A percentile compares a stretch with the other conserved stretches of the same genome.
These are phyloP conservation scores for Acrobeloides nanus DNA, from an alignment of 2,888 invertebrate species.

Conservation along the genomic window DNA sequence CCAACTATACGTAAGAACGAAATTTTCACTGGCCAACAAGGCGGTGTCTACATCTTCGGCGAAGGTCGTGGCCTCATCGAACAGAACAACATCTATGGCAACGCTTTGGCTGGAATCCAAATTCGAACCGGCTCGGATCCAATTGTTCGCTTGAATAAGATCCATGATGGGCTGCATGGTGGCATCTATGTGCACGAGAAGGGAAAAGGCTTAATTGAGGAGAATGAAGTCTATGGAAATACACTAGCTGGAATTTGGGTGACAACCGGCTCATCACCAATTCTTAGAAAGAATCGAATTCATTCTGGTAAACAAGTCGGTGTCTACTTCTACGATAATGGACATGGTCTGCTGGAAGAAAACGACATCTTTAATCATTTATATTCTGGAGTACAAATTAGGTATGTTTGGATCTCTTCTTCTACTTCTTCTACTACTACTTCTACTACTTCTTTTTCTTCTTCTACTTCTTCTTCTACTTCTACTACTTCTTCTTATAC, in stretches of 20 bases:
- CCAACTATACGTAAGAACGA: conserved; percentile 95
- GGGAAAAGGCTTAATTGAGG: conserved; percentile 92
- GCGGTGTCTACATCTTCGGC: conserved; percentile 96
- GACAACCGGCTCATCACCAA: conserved; percentile 68
- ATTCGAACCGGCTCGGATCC: conserved; percentile 97
- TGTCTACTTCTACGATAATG: conserved; percentile 98
- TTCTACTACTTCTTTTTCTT: too few relatives aligned
- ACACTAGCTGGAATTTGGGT: conserved; percentile 78
- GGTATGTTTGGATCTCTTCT: too few relatives aligned
- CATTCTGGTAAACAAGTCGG: conserved; percentile 97
- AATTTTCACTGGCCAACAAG: conserved; percentile 95
- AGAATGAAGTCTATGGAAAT: conserved; percentile 93
- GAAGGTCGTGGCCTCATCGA: conserved; percentile 57
- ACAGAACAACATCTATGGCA: conserved; percentile 60
- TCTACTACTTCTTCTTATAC: too few relatives aligned
- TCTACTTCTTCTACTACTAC: too few relatives aligned
- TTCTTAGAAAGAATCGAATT: conserved; percentile 86
- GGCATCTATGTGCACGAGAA: conserved; percentile 99
- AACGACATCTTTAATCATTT: conserved; percentile 99
- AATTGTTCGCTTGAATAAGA: conserved; percentile 95
- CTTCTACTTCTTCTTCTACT: too few relatives aligned
- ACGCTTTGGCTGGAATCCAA: conserved; percentile 94
- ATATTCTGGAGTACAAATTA: conserved; percentile 94
- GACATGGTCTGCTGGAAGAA: conserved; percentile 94
- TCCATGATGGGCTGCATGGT: conserved; percentile 97